Base-by-base conservation (phyloP, 2,113 vertebrate species). In the Erythrocercus mccallii region DNA sequence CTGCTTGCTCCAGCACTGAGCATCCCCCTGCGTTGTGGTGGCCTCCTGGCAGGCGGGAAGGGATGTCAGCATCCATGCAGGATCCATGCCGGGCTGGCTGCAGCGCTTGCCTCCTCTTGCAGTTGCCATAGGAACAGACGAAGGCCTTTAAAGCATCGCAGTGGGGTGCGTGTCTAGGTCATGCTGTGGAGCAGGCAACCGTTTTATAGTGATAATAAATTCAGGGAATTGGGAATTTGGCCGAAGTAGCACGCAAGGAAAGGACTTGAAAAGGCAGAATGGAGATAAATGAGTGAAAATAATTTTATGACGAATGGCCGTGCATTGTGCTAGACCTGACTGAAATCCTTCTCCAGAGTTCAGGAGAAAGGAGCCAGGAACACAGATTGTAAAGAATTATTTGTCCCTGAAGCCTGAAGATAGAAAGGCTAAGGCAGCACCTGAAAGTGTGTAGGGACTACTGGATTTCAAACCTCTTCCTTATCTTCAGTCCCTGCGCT, bases 171-270 rank as follows among this genome's bases (percentile, higher is more conserved):
- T 47, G 93, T 95, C 87, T 93, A 72, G 96, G 96, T 95, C 92
- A 93, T 79, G 95, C 93, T 88, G 84, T 42, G 94, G 93, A 97
- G 88, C 90, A 90, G 93, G 86, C 90, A 92, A 95, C 81, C 89
- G 93, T 96, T 97, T 95, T 96, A 96, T 84, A 76, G 91, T 79
- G 94, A 95, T 97, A 95, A 97, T 97, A 97, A 97, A 97, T 93
- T 84, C 91, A 93, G 96, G 93, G 92, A 96, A 97, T 93, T 97
- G 94, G 96, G 96, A 97, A 89, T 97, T 95, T 92, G 95, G 87
- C 95, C 21, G n/a, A 82, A 96, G 84, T 37, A 68, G 68, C 81
- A 45, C 1, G 2, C 60, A 30, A 89, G 86, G 37, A 89, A 58
- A 85, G 82, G 81, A 35, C 92, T 91, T 92, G 86, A 93, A 96